These are phyloP conservation scores for Aphelinus certus DNA, from an alignment of 1,140 invertebrate genomes.

Conservation along the genomic window DNA sequence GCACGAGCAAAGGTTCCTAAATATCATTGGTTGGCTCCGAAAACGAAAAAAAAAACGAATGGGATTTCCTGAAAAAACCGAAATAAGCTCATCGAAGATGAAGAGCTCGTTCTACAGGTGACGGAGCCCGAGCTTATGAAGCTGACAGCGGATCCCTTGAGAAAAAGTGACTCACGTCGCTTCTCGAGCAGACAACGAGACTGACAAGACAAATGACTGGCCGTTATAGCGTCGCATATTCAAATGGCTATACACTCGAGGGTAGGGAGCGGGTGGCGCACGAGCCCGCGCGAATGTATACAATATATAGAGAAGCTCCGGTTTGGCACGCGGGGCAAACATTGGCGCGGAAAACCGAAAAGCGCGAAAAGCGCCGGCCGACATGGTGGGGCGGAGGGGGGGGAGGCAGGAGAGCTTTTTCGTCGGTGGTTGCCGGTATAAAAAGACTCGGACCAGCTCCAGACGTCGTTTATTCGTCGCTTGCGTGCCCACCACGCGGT, in stretches of 20 bases:
- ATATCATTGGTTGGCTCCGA: too few relatives aligned
- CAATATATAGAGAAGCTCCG: neutral
- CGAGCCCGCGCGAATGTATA: neutral
- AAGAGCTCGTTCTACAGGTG: too few relatives aligned
- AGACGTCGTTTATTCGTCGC: constrained; percentile 32
- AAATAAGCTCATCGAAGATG: too few relatives aligned
- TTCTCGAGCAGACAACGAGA: neutral
- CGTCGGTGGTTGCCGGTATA: constrained; percentile 23
- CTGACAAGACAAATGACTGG: constrained; percentile 22
- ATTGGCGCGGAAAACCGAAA: constrained; percentile 32
- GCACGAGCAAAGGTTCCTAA: too few relatives aligned
- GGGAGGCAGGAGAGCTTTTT: constrained; percentile 15
- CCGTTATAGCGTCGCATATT: neutral
- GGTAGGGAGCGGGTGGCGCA: neutral
- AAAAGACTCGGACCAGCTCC: constrained; percentile 26
- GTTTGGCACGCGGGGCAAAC: constrained; percentile 18
- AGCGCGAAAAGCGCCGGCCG: constrained; percentile 8
- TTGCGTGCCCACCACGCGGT: neutral
- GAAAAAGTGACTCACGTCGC: constrained; percentile 27
- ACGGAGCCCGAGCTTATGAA: too few relatives aligned
- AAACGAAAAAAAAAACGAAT: too few relatives aligned
- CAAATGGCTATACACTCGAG: too few relatives aligned
- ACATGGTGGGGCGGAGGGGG: neutral
- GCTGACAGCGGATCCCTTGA: too few relatives aligned
- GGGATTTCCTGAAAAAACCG: too few relatives aligned